Base-by-base conservation (phyloP, 2,888 invertebrate genomes). In the Arctia plantaginis region DNA sequence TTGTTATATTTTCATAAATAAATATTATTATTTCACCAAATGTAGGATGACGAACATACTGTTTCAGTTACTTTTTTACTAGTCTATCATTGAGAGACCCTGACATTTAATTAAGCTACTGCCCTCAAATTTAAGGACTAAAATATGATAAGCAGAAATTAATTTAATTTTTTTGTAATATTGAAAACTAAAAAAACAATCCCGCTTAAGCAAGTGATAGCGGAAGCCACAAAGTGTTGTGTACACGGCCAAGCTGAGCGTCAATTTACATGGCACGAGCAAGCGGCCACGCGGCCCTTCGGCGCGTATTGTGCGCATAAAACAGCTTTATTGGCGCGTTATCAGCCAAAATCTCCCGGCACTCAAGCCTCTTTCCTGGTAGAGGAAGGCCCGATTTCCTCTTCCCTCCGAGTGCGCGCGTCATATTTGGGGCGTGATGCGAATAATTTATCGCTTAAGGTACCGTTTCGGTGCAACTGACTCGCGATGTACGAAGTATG, bases 321-420 rank as follows among this genome's bases (percentile, higher is more conserved):
- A 90, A 72, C 84, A 85, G 83, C 78, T 89, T 90, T 90, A 90
- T 86, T 76, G 86, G 82, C 44, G 80, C 81, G 83, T 87, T 91
- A 90, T 90, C 90, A 85, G 87, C n/a, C 74, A 39, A 68, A 59
- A 75, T 79, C 82, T 75, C 71, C 30, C 74, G 76, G 47, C 41
- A 65, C 35, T 59, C 69, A 64, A 69, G 67, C 70, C 66, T 66
- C 75, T 78, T 76, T 69, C 77, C 80, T 72, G 72, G 62, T 39
- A 55, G 69, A 69, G 74, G 75, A 72, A 78, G 74, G 71, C 39
- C 62, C 69, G 74, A 41, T 68, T 74, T 74, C 74, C 79, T 75
- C 72, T 69, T 77, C 65, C 71, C 74, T 68, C 44, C 71, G 65
- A 74, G 70, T 72, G 72, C 75, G 73, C n/a, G 68, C 70, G 75